Evolutionary conservation across 1,140 invertebrate species (phyloP), one percentile per base, ranked within the genome.

Genomic region (Ptiloglossa arizonensis): DNA sequence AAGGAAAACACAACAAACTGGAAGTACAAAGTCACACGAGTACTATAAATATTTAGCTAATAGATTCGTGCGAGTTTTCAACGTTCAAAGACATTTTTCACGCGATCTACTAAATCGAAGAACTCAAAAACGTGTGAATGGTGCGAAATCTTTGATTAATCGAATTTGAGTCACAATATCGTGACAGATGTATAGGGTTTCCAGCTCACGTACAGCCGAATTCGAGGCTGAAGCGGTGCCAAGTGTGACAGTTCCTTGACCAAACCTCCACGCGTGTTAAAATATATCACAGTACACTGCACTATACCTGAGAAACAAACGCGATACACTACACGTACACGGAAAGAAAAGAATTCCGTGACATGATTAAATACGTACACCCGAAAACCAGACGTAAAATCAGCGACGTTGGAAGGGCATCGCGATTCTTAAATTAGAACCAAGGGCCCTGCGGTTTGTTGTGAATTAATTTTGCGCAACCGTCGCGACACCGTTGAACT

Each of bases 161-260:
- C 1, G 22, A n/a, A 57, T n/a, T 35, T 5, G 15, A 11, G 4
- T 11, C 1, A 2, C 1, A 59, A n/a, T 29, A 15, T 44, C 5
- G 27, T 27, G 68, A 59, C 27, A 69, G 56, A 76, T 29, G 9
- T 24, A 3, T 5, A n/a, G 9, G 1, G 64, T n/a, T 17, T 29
- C 13, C 17, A 35, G 22, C 22, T 52, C 22, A 57, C 41, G 35
- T 44, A 32, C n/a, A 46, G 32, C 17, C 68, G 62, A 68, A 75
- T 22, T 56, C 44, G 22, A 48, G 9, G 15, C 41, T 83, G 81
- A 68, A 64, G 6, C 19, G 9, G n/a, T 4, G 79, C 81, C 81
- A 83, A 81, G 13, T 67, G 73, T 78, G 56, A 81, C 81, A 29
- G 52, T 81, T 78, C 73, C 73, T 81, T 83, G 79, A 78, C 72